Percentiles rank a stretch among this genome's conserved stretches.
Conservation (phyloP, 2,797 vertebrate species). For the Falco concolor region DNA sequence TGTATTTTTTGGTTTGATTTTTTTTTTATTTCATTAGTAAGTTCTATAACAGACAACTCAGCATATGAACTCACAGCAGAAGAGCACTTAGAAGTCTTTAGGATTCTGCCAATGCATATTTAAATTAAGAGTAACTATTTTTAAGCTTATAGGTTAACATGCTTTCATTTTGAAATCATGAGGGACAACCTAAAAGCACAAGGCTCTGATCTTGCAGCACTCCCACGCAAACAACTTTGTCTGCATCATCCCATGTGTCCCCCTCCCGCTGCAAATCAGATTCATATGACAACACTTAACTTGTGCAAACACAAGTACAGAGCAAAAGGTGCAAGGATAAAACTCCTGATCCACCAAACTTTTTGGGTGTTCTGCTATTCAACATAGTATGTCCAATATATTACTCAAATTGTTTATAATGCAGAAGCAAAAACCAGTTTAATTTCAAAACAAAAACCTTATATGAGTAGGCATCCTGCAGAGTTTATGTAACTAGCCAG, state of each 20-base stretch:
- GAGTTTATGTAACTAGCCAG: neutral
- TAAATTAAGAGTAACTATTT: neutral
- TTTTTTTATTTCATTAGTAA: neutral
- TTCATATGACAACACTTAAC: neutral
- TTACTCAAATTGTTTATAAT: neutral
- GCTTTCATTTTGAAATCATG: neutral
- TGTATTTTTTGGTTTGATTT: neutral
- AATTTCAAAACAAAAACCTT: neutral
- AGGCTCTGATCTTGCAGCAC: neutral
- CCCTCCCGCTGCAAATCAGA: neutral
- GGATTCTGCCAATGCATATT: neutral
- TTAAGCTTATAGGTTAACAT: neutral
- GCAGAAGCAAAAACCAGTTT: neutral
- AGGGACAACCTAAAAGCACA: neutral
- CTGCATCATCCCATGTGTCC: neutral
- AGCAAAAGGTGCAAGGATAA: neutral
- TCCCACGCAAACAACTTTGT: neutral
- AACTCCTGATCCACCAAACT: neutral
- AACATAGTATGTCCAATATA: accelerated
- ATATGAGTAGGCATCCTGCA: neutral
- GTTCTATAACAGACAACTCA: neutral
- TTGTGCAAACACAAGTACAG: neutral
- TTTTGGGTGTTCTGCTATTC: neutral
- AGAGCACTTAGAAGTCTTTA: neutral
- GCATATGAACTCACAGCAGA: neutral